Base-by-base conservation (phyloP, 2,888 invertebrate species). In the Frankliniella fusca region DNA sequence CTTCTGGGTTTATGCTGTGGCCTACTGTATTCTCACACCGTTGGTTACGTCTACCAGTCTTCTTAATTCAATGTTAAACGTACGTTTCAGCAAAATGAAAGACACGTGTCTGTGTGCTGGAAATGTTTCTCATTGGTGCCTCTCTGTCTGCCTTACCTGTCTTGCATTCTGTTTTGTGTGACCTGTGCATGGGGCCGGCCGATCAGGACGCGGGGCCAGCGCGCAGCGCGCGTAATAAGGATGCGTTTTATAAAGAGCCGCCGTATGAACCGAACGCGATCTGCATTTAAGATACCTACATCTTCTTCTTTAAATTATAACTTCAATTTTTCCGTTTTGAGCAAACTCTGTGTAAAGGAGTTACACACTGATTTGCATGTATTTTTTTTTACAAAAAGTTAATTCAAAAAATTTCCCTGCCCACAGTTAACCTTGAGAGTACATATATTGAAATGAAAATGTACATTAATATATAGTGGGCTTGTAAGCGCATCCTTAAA, bases 101-200 rank as follows among this genome's bases (percentile, higher is more conserved):
- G 20, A 76, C 27, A 27, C n/a, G 27, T 27, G n/a, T 76, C 8
- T 23, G 23, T 70, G n/a, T 65, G 23, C 12, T 76, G 70, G 27
- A 23, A 27, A 12, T 27, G 70, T 76, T 23, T 27, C 27, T 12
- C 27, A 11, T 27, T 76, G 70, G 70, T 23, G 70, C 70, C 70
- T 76, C 11, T 70, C 70, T 76, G 70, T 76, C 70, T 12, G 70
- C 70, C 70, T 76, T 3, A 76, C 27, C 70, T 76, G 27, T 76
- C 70, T 76, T 76, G 70, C 70, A 23, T 27, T 27, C 70, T 76
- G 54, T 61, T 61, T n/a, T 76, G 70, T 76, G 70, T 76, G 70
- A 76, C 27, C 12, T 76, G 70, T 76, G 70, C 70, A 76, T 76
- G 70, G 70, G 70, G 70, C 70, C 70, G 27, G 27, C 70, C 70